Conservation (phyloP, 1,140 invertebrate genomes). For the Pseudachorutes palmiensis region DNA sequence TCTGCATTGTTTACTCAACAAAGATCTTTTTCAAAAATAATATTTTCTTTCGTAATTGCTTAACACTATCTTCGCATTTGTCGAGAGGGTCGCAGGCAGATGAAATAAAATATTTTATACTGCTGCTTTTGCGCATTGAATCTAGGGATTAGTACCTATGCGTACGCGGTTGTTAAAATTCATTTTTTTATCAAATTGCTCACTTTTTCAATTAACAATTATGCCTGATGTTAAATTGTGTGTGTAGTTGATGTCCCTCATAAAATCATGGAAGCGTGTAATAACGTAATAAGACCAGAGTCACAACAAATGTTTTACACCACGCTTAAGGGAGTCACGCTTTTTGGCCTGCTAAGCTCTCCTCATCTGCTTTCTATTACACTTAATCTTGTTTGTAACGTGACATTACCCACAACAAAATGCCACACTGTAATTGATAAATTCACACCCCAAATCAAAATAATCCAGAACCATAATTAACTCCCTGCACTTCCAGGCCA, state of each 20-base stretch:
- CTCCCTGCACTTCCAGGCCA: not conserved
- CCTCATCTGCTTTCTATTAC: slow-evolving; percentile 6
- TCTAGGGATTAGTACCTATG: too few relatives aligned
- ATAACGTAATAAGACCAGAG: slow-evolving; percentile 6
- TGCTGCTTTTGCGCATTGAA: too few relatives aligned
- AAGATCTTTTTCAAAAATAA: not conserved
- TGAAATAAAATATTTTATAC: too few relatives aligned
- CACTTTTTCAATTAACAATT: not conserved
- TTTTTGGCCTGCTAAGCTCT: not conserved
- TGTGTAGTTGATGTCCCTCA: not conserved
- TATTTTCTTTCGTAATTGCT: not conserved
- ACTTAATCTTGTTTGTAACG: slow-evolving; percentile 3
- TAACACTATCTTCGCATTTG: not conserved
- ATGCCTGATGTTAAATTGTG: too few relatives aligned
- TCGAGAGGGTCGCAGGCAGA: too few relatives aligned
- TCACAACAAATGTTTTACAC: not conserved
- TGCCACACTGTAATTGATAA: not conserved
- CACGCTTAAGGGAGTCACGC: not conserved
- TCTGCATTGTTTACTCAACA: not conserved
- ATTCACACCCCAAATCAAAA: not conserved
- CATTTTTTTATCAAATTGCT: too few relatives aligned
- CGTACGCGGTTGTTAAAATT: too few relatives aligned
- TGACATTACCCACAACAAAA: not conserved
- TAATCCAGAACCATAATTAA: not conserved
- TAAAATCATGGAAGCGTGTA: slow-evolving; percentile 11